A percentile compares a stretch with the other conserved stretches of the same genome.
These are phyloP conservation scores for Rhyacophila brunnea DNA, from an alignment of 1,140 invertebrate species.

Conservation along the genomic window DNA sequence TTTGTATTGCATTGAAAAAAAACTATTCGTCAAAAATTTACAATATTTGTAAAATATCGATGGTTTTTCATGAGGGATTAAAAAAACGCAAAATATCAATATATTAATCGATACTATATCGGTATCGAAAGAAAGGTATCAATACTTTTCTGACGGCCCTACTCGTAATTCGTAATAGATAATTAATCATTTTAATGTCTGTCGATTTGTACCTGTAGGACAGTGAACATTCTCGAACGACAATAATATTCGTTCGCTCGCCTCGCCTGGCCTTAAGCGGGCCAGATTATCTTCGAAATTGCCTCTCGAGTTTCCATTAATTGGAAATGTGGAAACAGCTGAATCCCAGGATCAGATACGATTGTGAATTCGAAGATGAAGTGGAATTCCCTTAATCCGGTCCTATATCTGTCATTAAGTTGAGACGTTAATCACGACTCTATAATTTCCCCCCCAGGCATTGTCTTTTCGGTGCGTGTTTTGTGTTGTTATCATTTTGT, in stretches of 20 bases:
- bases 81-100: no score
- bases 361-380: constrained; percentile 22
- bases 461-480: no score
- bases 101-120: no score
- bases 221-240: constrained; percentile 16
- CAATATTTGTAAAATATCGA: no score
- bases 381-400: constrained; percentile 7
- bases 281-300: constrained; percentile 23
- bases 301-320: constrained; percentile 15
- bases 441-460: background rate
- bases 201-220: constrained; percentile 17
- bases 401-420: constrained; percentile 13
- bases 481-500: no score
- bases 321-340: constrained; percentile 16
- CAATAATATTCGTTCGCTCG: constrained; percentile 10
- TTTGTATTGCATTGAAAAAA: no score
- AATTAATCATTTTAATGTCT: constrained; percentile 22
- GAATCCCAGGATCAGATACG: constrained; percentile 14
- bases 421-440: constrained; percentile 12
- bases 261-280: constrained; percentile 1
- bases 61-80: no score
- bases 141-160: no score
- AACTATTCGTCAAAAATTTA: no score
- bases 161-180: constrained; percentile 12
- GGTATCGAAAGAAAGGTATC: no score